Base-by-base conservation (phyloP, 2,797 vertebrate species). In the Phaenicophaeus curvirostris region DNA sequence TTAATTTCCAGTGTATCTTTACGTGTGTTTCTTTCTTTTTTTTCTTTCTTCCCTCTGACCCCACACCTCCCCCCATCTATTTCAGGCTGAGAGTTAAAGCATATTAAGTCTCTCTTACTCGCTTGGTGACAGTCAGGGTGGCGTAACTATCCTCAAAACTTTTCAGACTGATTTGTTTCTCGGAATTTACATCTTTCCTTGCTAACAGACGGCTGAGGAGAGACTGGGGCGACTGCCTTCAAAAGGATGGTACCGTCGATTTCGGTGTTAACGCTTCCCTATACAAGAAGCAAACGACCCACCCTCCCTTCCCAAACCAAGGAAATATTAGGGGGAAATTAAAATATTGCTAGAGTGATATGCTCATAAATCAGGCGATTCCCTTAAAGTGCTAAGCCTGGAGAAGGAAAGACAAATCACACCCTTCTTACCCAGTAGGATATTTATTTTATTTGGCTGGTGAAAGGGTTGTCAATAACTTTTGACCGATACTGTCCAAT, bases 1-100 rank as follows among this genome's bases (percentile, higher is more conserved):
- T 95, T 95, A 82, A 94, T 96, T 96, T 95, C 78, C 84, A 93
- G 72, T 42, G 61, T 77, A 89, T 92, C 77, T 88, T 78, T 53
- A 11, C 15, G 48, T 23, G 8, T 25, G 78, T 54, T 54, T 13
- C 42, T 24, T 31, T 2, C 27, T 13, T 30, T 19, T 11, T 37
- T 9, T 27, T 28, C 11, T 13, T 6, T 48, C 57, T 15, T 30
- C 33, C 8, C 33, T 18, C 6, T 10, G 39, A 6, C 51, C 57
- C 33, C 16, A 14, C 33, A 21, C 5, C 12, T 27, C 37, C 8
- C 7, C 8, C 44, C 30, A 13, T 13, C 3, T 63, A 31, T 28
- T 89, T 37, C 85, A 83, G 54, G 83, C 16, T 1, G 9, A 84
- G 73, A 65, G 91, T 88, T 86, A 93, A 91, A 83, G 68, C 17